Percentiles rank a stretch among this genome's conserved stretches.
phyloP scores from a whole-genome alignment of 1,140 invertebrate species.

The Pseudomyrmex flavicornis region DNA sequence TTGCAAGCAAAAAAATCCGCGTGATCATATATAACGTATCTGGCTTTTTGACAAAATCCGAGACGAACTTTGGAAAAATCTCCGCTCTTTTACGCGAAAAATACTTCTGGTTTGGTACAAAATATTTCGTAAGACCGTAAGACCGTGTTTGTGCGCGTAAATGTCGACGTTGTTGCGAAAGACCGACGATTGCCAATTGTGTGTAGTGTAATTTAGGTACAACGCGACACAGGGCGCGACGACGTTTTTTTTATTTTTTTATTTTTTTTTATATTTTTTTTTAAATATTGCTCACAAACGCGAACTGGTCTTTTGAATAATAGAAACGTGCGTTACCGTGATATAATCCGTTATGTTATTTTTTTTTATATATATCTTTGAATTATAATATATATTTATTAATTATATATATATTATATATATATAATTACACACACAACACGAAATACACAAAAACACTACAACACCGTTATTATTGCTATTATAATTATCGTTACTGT shows the following conservation, averaged over 20 bases:
- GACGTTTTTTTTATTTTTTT: constrained; percentile 3
- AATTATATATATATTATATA: constrained; percentile 20
- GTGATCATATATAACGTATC: constrained; percentile 20
- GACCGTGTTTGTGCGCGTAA: constrained; percentile 17
- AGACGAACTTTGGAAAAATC: constrained; percentile 21
- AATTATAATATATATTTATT: constrained; percentile 42
- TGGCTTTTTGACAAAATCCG: not conserved
- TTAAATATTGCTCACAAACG: constrained; percentile 57
- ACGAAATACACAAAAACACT: constrained; percentile 8
- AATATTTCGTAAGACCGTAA: not conserved
- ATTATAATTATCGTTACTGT: constrained; percentile 8
- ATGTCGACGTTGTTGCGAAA: not conserved
- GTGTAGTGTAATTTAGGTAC: too few species aligned
- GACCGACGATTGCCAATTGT: not conserved
- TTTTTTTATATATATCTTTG: constrained; percentile 78
- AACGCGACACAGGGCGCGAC: constrained; percentile 27
- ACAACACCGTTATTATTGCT: constrained; percentile 27
- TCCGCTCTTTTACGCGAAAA: not conserved
- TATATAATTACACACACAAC: constrained; percentile 13
- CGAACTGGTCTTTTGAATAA: constrained; percentile 56
- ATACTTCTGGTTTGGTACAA: constrained; percentile 34
- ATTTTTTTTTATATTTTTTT: too few species aligned
- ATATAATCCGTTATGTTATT: constrained; percentile 84
- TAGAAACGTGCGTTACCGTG: constrained; percentile 81
- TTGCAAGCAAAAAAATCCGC: constrained; percentile 9